Percentiles rank a stretch among this genome's conserved stretches.
Evolutionary conservation across 1,140 invertebrate genomes (phyloP).

Genomic region (Homarus americanus): DNA sequence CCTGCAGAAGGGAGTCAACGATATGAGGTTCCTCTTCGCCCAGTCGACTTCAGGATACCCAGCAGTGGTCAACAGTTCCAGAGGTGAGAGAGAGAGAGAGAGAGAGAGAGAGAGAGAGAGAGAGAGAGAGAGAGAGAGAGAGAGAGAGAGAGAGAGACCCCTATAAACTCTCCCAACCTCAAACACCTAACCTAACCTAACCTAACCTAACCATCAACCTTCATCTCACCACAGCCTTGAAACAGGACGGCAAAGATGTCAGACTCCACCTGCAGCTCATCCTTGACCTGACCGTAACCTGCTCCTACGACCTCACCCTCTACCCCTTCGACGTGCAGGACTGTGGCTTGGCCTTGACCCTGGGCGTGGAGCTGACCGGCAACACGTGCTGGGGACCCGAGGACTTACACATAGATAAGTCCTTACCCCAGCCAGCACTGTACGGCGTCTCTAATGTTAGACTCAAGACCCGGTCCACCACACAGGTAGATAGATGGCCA

Average conservation of each 20-base stretch:
- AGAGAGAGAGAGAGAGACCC: too few species aligned
- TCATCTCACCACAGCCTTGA: slow-evolving; percentile 21
- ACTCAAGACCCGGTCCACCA: not conserved
- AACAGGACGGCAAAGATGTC: not conserved
- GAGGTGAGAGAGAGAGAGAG: slow-evolving; percentile 50
- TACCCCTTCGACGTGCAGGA: slow-evolving; percentile 60
- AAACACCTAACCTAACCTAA: too few species aligned
- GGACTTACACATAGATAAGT: not conserved
- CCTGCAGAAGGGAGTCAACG: slow-evolving; percentile 37
- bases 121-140: not conserved
- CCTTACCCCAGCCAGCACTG: slow-evolving; percentile 33
- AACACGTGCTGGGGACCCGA: slow-evolving; percentile 38
- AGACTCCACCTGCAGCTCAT: slow-evolving; percentile 25
- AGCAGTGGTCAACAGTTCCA: slow-evolving; percentile 49
- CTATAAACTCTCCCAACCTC: too few species aligned
- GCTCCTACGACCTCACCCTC: slow-evolving; percentile 45
- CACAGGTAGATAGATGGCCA: not conserved
- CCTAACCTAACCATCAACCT: not conserved
- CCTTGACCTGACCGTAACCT: slow-evolving; percentile 49
- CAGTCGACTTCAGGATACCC: slow-evolving; percentile 23
- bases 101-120: not conserved
- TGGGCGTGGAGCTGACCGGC: slow-evolving; percentile 12
- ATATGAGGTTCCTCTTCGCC: slow-evolving; percentile 44
- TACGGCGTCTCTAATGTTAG: slow-evolving; percentile 34
- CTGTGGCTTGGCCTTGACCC: slow-evolving; percentile 33